A percentile compares a stretch with the other conserved stretches of the same genome.
phyloP scores from a whole-genome alignment of 2,113 vertebrate genomes.

The Nipponia nippon region DNA sequence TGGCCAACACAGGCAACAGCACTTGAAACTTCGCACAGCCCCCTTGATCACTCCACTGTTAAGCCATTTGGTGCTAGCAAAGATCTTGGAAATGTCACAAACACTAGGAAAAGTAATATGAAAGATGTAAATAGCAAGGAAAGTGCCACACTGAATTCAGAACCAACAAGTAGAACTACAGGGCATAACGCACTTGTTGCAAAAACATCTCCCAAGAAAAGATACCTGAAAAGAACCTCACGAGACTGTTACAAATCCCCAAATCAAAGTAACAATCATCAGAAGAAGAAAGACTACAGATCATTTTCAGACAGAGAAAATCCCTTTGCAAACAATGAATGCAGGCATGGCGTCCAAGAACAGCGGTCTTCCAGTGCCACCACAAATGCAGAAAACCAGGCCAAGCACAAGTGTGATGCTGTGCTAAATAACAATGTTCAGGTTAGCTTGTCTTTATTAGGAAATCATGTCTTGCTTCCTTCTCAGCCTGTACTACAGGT shows the following conservation, averaged over 20 bases:
- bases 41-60: neutral
- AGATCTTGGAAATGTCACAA: neutral
- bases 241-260: constrained; percentile 40
- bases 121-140: neutral
- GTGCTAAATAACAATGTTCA: constrained; percentile 64
- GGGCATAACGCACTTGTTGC: neutral
- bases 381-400: constrained; percentile 25
- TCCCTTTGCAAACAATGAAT: neutral
- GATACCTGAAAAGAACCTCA: constrained; percentile 24
- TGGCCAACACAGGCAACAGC: neutral
- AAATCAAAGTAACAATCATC: neutral
- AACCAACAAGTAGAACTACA: neutral
- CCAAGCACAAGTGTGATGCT: constrained; percentile 32
- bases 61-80: neutral
- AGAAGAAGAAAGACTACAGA: constrained; percentile 23
- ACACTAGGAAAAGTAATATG: neutral
- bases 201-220: constrained; percentile 59
- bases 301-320: constrained; percentile 45
- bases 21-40: neutral
- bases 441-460: constrained; percentile 68
- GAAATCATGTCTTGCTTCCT: constrained; percentile 71
- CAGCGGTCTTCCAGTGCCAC: constrained; percentile 13
- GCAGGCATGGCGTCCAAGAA: constrained; percentile 43
- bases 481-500: constrained; percentile 61
- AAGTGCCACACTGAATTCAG: neutral